These are phyloP conservation scores for Sylvietta virens DNA, from an alignment of 2,113 vertebrate genomes.

Conservation along the genomic window DNA sequence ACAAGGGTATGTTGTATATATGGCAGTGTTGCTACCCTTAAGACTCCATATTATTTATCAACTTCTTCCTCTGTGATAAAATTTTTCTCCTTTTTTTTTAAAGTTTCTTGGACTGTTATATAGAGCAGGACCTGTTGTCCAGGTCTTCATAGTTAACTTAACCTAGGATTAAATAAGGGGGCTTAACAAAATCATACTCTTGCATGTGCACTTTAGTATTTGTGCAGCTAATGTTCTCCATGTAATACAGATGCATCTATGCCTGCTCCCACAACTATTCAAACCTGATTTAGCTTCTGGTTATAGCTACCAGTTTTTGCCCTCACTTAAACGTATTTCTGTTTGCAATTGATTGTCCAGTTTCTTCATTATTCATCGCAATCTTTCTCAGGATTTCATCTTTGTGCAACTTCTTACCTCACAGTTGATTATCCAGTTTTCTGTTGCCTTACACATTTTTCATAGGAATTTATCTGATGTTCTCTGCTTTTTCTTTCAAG, in stretches of 20 bases:
- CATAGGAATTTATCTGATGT: not conserved
- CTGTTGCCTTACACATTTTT: not conserved
- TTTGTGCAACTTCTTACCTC: not conserved
- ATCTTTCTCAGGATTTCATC: not conserved
- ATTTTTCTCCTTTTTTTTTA: not conserved
- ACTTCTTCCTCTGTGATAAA: not conserved
- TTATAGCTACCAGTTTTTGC: not conserved
- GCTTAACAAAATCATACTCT: fast-evolving
- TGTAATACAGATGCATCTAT: not conserved
- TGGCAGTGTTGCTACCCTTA: not conserved
- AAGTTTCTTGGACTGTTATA: not conserved
- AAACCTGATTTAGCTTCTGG: not conserved
- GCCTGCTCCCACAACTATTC: not conserved
- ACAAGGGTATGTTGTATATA: not conserved
- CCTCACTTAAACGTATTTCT: not conserved
- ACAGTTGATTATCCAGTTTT: not conserved
- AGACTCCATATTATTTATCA: not conserved
- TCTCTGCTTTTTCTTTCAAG: not conserved
- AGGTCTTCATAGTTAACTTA: not conserved
- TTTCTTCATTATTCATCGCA: not conserved
- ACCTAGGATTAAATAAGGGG: not conserved
- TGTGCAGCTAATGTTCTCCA: not conserved
- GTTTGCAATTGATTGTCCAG: not conserved
- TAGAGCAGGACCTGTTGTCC: not conserved
- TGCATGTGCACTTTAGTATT: not conserved